Evolutionary conservation across 2,113 vertebrate species (phyloP).

Genomic region (Butorides virescens): DNA sequence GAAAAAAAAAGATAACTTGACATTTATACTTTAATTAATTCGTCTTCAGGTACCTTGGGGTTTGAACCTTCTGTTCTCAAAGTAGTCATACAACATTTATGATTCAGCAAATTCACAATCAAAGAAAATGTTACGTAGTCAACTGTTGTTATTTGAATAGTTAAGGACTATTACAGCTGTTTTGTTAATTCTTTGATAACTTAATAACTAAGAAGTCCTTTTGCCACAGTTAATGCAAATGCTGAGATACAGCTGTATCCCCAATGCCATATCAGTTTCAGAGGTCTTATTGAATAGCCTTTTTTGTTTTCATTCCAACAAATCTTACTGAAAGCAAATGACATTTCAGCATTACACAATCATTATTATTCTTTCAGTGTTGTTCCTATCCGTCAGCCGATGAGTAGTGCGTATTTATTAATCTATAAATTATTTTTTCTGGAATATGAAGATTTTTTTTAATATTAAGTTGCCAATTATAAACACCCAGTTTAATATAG

Average conservation of each 20-base stretch:
- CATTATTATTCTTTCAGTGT: background rate
- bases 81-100: background rate
- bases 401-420: background rate
- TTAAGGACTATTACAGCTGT: background rate
- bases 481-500: conserved; percentile 4
- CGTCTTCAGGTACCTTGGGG: background rate
- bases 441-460: conserved; percentile 16
- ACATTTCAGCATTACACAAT: background rate
- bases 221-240: conserved; percentile 9
- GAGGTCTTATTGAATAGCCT: background rate
- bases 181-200: conserved; percentile 2
- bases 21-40: background rate
- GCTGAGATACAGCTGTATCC: background rate
- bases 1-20: background rate
- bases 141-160: background rate
- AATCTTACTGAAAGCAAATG: conserved; percentile 10
- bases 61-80: background rate
- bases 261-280: background rate
- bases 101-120: background rate
- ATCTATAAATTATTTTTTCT: conserved; percentile 19
- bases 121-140: background rate
- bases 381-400: background rate
- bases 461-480: conserved; percentile 28
- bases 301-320: conserved; percentile 15
- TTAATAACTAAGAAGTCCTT: background rate